Conservation (phyloP, 2,888 invertebrate species). For the Epinotia nisella region DNA sequence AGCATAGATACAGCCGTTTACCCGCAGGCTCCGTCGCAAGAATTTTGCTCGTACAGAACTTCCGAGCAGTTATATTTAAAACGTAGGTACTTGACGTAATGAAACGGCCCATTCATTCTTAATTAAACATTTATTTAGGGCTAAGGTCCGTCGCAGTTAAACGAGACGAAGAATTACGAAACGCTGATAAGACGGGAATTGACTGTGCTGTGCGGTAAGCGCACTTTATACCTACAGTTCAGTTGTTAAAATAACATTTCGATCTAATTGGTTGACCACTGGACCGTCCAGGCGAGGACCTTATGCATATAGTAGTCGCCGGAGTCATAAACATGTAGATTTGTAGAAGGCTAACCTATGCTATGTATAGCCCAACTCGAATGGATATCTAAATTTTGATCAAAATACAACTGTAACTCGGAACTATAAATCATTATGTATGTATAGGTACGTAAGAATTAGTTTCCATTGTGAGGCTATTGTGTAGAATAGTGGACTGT, state of each 20-base stretch:
- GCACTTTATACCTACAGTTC: not conserved
- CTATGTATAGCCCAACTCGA: not conserved
- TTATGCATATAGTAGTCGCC: not conserved
- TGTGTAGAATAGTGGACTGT: not conserved
- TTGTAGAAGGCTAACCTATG: not conserved
- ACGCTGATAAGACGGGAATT: constrained; percentile 14
- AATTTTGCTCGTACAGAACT: constrained; percentile 6
- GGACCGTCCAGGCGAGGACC: not conserved
- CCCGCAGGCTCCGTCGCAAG: not conserved
- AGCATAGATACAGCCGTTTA: constrained; percentile 18
- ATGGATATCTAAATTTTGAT: not conserved
- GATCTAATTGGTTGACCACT: too few species aligned
- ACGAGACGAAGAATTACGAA: constrained; percentile 5
- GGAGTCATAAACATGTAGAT: not conserved
- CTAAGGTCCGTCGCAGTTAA: not conserved
- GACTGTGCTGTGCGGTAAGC: not conserved
- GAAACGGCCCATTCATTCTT: constrained; percentile 16
- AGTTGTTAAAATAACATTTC: not conserved
- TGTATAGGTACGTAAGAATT: too few species aligned
- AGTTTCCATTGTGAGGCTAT: too few species aligned
- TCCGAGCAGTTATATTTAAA: constrained; percentile 5
- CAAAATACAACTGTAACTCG: not conserved
- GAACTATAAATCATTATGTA: too few species aligned
- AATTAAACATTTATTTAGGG: constrained; percentile 32
- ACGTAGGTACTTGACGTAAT: constrained; percentile 17